phyloP scores from a whole-genome alignment of 1,140 invertebrate genomes.

The Danaus plexippus region DNA sequence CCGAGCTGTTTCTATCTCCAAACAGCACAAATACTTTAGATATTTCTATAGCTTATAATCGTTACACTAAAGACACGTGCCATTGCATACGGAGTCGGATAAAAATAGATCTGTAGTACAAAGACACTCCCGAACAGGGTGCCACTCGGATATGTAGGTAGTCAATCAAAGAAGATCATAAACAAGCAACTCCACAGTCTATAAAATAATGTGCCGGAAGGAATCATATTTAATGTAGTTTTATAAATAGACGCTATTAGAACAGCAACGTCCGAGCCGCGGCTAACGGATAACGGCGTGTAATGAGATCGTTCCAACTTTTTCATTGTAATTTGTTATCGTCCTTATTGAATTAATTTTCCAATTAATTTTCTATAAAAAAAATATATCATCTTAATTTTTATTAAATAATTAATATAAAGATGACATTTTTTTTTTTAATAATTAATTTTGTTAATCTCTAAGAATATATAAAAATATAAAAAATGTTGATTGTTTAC shows the following conservation, averaged over 20 bases:
- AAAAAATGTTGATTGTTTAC: constrained; percentile 10
- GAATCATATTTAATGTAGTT: constrained; percentile 1
- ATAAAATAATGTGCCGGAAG: constrained; percentile 26
- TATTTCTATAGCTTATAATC: constrained; percentile 23
- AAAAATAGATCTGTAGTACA: constrained; percentile 53
- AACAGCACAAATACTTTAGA: constrained; percentile 4
- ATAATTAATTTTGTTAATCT: no score
- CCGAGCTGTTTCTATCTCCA: no score
- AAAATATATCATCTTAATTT: no score
- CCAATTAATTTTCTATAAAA: no score
- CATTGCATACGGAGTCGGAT: constrained; percentile 42
- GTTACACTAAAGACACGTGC: constrained; percentile 50
- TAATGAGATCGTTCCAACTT: constrained; percentile 7
- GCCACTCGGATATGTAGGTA: constrained; percentile 32
- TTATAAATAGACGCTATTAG: no score
- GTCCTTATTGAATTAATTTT: no score
- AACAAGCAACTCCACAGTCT: constrained; percentile 28
- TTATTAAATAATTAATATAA: no score
- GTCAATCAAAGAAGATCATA: constrained; percentile 38
- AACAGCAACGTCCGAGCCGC: no score
- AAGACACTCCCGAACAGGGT: constrained; percentile 63
- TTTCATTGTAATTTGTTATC: constrained; percentile 1
- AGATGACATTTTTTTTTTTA: no score
- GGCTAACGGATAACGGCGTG: no score
- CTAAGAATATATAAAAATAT: no score